Evolutionary conservation across 1,140 invertebrate genomes (phyloP).

Genomic region (Scaptomyza pallida): DNA sequence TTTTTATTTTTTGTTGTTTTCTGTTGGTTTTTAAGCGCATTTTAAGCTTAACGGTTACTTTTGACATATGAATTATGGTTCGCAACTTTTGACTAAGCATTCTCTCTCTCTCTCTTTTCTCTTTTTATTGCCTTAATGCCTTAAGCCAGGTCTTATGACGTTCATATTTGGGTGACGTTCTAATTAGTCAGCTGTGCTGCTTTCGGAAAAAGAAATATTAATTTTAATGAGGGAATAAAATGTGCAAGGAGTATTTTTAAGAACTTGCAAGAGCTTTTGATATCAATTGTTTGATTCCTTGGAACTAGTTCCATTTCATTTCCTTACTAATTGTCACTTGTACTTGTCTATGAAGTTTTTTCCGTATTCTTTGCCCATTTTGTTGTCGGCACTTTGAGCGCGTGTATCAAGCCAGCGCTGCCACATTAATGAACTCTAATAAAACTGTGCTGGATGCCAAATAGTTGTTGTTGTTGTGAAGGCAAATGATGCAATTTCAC

Average conservation of each 20-base stretch:
- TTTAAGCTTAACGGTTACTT: conserved; percentile 68
- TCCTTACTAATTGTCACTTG: too few relatives aligned
- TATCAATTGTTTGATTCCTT: too few relatives aligned
- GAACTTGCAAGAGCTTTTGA: too few relatives aligned
- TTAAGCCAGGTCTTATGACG: conserved; percentile 30
- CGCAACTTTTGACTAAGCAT: conserved; percentile 27
- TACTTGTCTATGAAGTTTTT: neutral
- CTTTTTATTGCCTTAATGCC: conserved; percentile 36
- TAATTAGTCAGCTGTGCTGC: conserved; percentile 18
- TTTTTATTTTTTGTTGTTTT: conserved; percentile 26
- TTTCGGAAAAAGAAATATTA: neutral
- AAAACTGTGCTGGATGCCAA: conserved; percentile 47
- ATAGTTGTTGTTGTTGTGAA: conserved; percentile 26
- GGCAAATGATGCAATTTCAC: too few relatives aligned
- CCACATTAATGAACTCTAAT: conserved; percentile 77
- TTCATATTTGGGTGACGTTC: conserved; percentile 1
- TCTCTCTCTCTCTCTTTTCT: conserved; percentile 1
- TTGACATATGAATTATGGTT: conserved; percentile 70
- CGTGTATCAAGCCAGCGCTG: conserved; percentile 73
- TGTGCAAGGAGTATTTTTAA: too few relatives aligned
- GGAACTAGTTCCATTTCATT: too few relatives aligned
- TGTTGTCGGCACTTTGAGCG: conserved; percentile 27
- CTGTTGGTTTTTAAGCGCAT: conserved; percentile 58
- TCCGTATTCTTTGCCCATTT: neutral
- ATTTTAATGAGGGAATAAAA: neutral